phyloP scores from a whole-genome alignment of 2,113 vertebrate species.

The Crotalus horridus region DNA sequence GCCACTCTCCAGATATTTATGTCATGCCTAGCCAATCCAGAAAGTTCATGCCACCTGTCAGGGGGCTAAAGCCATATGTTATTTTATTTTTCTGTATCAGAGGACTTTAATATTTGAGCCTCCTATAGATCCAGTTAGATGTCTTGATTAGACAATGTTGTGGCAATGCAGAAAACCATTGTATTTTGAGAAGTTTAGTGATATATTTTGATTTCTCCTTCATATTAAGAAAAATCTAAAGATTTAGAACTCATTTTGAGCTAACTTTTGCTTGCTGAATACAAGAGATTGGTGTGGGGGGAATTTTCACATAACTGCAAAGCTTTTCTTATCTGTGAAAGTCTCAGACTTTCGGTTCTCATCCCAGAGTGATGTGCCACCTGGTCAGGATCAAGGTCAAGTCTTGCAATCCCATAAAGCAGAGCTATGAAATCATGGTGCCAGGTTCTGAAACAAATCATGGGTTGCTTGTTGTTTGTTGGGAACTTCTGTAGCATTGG shows the following conservation, averaged over 20 bases:
- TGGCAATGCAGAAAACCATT: neutral
- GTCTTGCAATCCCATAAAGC: neutral
- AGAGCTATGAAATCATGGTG: neutral
- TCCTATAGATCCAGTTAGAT: neutral
- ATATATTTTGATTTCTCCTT: neutral
- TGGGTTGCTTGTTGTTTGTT: neutral
- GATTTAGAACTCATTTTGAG: neutral
- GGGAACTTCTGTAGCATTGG: neutral
- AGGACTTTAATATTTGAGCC: neutral
- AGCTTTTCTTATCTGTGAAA: neutral
- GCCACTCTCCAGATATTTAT: neutral
- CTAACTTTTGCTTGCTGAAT: neutral
- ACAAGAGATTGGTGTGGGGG: neutral
- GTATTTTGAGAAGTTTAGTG: neutral
- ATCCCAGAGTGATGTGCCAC: neutral
- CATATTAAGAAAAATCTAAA: neutral
- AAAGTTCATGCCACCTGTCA: neutral
- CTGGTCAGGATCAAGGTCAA: neutral
- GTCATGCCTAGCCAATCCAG: neutral
- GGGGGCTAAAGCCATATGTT: neutral
- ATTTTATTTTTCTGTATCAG: neutral
- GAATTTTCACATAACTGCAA: neutral
- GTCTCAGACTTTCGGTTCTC: neutral
- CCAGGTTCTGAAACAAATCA: neutral
- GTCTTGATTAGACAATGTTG: neutral